Evolutionary conservation across 2,797 vertebrate genomes (phyloP), one percentile per base, ranked within the genome.

Genomic region (Myotis planiceps): DNA sequence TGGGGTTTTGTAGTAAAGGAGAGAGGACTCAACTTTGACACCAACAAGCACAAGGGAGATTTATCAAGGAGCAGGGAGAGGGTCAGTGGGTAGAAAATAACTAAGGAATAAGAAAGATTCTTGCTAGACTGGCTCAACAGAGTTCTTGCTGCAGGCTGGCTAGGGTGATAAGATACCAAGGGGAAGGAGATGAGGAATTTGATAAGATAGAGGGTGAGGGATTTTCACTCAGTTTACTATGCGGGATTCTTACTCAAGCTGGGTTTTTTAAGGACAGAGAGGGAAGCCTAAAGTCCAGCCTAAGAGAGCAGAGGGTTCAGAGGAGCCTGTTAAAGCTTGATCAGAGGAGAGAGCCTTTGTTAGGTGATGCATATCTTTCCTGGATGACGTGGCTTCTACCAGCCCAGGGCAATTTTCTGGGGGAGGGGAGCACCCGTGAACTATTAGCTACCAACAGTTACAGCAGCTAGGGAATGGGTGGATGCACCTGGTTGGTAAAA

Each of bases 21-120:
- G 18, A 78, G 34, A 90, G 32, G 42, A 13, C 16, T 84, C 49
- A 69, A 78, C 25, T 69, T 23, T 19, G 29, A 6, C 53, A 63
- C 27, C 34, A 78, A 60, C 16, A 76, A 79, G 42, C 51, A 71
- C 65, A 53, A 45, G n/a, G 34, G 72, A n/a, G 49, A 71, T 85
- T 69, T 63, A 79, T 13, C 42, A 63, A 53, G 72, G 21, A 53
- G 5, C 34, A 85, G 45, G 29, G 34, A 34, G 4, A 23, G 9
- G 2, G 21, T 71, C 29, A 60, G 63, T 79, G 34, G 37, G 18
- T 85, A 65, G 45, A 84, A 94, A 84, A 39, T 90, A 42, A 25
- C 34, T 49, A 90, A 78, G 42, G 34, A 68, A 42, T 49, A 29
- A 42, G 42, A 29, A 68, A 10, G 53, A 76, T 18, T 78, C 74